A percentile compares a stretch with the other conserved stretches of the same genome.
phyloP scores from a whole-genome alignment of 2,113 vertebrate species.

The Peromyscus leucopus region DNA sequence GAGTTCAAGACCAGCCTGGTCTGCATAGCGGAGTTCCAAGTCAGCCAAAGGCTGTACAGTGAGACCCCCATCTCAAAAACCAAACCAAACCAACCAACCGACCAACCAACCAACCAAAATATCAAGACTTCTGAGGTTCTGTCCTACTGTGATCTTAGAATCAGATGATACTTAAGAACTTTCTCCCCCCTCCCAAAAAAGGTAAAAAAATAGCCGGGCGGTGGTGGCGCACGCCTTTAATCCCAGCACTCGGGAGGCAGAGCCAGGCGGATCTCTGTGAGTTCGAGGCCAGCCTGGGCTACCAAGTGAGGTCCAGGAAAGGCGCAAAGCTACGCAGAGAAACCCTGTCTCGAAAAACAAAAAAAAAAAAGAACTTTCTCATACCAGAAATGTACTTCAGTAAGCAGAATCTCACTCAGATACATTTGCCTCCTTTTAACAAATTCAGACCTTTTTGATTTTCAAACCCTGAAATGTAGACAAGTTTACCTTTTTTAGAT shows the following conservation, averaged over 20 bases:
- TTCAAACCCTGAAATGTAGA: conserved; percentile 40
- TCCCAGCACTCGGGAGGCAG: too few relatives aligned
- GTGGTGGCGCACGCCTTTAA: too few relatives aligned
- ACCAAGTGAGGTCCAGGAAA: too few relatives aligned
- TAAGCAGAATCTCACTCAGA: not conserved
- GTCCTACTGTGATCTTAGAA: not conserved
- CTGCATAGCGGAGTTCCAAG: not conserved
- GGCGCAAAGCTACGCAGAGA: too few relatives aligned
- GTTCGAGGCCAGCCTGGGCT: too few relatives aligned
- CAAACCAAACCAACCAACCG: not conserved
- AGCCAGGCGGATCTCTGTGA: too few relatives aligned
- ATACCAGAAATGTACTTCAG: not conserved
- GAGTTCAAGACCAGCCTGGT: not conserved
- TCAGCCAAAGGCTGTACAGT: not conserved
- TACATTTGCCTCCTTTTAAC: not conserved
- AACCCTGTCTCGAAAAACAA: too few relatives aligned
- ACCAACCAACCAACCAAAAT: not conserved
- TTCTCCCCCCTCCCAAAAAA: too few relatives aligned
- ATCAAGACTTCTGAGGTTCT: conserved; percentile 27
- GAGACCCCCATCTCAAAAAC: not conserved
- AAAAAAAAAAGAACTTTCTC: not conserved
- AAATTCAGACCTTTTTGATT: not conserved
- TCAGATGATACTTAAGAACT: not conserved
- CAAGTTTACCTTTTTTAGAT: not conserved
- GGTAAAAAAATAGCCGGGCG: too few relatives aligned